These are phyloP conservation scores for Tenthredo livida DNA, from an alignment of 2,888 invertebrate genomes.

Conservation along the genomic window DNA sequence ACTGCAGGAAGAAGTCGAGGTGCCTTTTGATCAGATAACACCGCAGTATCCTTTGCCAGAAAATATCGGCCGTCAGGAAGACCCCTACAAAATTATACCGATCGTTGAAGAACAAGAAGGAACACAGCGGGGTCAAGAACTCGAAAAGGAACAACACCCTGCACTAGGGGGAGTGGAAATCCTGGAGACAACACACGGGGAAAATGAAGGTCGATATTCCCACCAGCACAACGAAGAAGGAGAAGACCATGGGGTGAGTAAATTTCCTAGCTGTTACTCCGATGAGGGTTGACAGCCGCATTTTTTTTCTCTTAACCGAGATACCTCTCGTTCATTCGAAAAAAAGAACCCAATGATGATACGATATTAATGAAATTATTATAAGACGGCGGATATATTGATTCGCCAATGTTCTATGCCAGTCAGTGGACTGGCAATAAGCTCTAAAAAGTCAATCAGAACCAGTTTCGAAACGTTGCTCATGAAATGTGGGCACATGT, in stretches of 20 bases:
- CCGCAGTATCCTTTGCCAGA: not conserved
- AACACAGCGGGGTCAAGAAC: not conserved
- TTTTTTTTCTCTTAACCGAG: conserved; percentile 48
- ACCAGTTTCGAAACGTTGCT: not conserved
- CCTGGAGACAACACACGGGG: conserved; percentile 48
- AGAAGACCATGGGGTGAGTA: conserved; percentile 57
- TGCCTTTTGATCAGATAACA: not conserved
- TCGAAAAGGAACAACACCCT: conserved; percentile 7
- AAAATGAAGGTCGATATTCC: conserved; percentile 54
- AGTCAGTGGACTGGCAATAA: not conserved
- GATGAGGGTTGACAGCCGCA: conserved; percentile 34
- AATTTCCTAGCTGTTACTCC: not conserved
- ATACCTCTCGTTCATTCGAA: conserved; percentile 30
- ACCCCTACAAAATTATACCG: not conserved
- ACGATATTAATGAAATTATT: not conserved
- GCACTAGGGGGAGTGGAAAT: conserved; percentile 51
- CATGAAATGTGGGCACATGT: not conserved
- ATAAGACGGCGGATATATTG: not conserved
- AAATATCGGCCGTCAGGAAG: not conserved
- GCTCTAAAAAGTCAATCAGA: not conserved
- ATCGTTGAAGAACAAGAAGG: conserved; percentile 13
- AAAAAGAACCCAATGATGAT: not conserved
- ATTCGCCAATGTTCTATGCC: not conserved
- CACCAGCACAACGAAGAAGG: conserved; percentile 56
- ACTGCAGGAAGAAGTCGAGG: not conserved